phyloP scores from a whole-genome alignment of 2,797 vertebrate species.

The Sciurus carolinensis region DNA sequence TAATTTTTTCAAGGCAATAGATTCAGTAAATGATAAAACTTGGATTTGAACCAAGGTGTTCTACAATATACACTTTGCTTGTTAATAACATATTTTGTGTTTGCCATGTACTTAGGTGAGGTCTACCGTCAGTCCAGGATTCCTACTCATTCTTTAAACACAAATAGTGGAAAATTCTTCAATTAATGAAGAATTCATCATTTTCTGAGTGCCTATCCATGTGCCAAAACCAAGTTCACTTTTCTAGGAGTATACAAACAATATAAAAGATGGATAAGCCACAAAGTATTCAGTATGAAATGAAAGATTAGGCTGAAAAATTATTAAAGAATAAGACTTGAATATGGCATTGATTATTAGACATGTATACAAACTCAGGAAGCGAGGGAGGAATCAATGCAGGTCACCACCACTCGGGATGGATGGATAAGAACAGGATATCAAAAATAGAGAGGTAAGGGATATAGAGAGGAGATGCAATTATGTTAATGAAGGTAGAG shows the following conservation, averaged over 20 bases:
- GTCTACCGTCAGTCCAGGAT: background rate
- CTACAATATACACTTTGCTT: background rate
- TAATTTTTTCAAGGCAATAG: slow-evolving; percentile 29
- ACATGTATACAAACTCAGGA: background rate
- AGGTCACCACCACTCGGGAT: background rate
- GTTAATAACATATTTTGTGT: background rate
- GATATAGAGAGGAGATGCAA: no score
- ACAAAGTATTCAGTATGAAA: background rate
- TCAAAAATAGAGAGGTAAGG: background rate
- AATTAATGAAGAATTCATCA: background rate
- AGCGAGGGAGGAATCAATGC: background rate
- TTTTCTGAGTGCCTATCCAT: background rate
- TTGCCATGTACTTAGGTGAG: background rate
- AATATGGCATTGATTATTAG: background rate
- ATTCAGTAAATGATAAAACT: background rate
- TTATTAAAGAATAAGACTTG: background rate
- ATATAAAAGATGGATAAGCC: background rate
- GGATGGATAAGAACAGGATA: background rate
- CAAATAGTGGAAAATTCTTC: background rate
- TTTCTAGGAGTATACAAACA: background rate
- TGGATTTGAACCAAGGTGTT: background rate
- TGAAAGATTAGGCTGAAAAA: background rate
- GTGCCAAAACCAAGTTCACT: background rate
- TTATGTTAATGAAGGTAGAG: background rate
- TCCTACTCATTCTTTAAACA: background rate